phyloP scores from a whole-genome alignment of 2,888 invertebrate genomes.

The Phengaris alcon region DNA sequence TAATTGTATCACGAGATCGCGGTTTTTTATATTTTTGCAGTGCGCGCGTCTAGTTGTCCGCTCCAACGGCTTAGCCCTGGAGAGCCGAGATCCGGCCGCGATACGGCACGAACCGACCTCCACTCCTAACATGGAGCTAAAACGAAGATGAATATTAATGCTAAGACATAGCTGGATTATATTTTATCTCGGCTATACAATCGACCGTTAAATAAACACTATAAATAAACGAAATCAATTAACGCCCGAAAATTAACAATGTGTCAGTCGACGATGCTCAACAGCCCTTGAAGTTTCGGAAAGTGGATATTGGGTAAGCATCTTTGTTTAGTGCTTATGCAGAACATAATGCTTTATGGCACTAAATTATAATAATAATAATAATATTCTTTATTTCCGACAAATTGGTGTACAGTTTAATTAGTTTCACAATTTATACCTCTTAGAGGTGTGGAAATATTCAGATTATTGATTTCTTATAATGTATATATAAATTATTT shows the following conservation, averaged over 20 bases:
- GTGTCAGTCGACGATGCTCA: no score
- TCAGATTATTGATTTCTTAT: no score
- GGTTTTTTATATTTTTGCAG: constrained; percentile 22
- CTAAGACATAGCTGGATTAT: constrained; percentile 34
- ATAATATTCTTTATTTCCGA: no score
- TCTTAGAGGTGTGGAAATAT: no score
- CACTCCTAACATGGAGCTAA: constrained; percentile 40
- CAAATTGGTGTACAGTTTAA: no score
- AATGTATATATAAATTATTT: no score
- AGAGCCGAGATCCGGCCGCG: constrained; percentile 54
- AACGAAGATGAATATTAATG: constrained; percentile 51
- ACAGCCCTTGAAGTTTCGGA: neutral
- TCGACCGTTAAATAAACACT: constrained; percentile 18
- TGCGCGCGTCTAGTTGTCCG: constrained; percentile 21
- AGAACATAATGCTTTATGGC: no score
- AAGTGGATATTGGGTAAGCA: neutral
- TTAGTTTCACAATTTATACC: no score
- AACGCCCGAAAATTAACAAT: constrained; percentile 11
- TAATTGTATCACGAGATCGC: constrained; percentile 4
- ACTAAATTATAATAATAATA: no score
- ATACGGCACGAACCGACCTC: constrained; percentile 59
- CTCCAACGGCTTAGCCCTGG: constrained; percentile 41
- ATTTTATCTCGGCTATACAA: constrained; percentile 33
- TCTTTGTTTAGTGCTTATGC: neutral
- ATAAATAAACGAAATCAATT: constrained; percentile 17